These are phyloP conservation scores for Habroteleia sp. DNA, from an alignment of 2,888 invertebrate species.

Conservation along the genomic window DNA sequence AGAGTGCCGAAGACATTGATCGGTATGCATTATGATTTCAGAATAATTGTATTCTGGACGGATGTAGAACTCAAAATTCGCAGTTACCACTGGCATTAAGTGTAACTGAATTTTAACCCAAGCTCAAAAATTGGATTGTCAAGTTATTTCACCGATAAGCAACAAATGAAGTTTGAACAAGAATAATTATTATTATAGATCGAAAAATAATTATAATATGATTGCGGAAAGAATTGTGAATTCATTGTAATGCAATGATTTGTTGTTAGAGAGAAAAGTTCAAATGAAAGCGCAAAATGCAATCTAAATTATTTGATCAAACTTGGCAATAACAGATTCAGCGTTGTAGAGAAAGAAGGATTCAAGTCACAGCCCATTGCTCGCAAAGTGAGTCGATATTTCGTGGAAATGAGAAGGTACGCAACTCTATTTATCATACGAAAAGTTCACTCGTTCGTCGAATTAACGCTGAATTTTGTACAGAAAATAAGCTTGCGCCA, in stretches of 20 bases:
- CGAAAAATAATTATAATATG: too few relatives aligned
- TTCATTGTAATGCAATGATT: too few relatives aligned
- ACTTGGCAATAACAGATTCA: conserved; percentile 51
- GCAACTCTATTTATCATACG: conserved; percentile 32
- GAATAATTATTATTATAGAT: too few relatives aligned
- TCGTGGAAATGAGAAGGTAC: conserved; percentile 43
- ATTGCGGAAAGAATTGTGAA: too few relatives aligned
- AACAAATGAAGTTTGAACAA: neutral
- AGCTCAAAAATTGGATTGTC: conserved; percentile 26
- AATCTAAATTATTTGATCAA: conserved; percentile 14
- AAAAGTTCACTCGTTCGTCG: conserved; percentile 37
- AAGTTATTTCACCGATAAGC: neutral
- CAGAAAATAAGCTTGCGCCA: conserved; percentile 46
- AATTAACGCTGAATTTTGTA: conserved; percentile 55
- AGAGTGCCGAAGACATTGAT: conserved; percentile 24
- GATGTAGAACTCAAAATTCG: conserved; percentile 38
- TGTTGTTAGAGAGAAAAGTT: too few relatives aligned
- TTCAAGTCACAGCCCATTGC: conserved; percentile 70
- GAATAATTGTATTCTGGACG: conserved; percentile 49
- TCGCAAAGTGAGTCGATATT: conserved; percentile 66
- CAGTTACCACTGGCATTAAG: conserved; percentile 44
- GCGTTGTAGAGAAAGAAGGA: conserved; percentile 63
- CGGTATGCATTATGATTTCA: conserved; percentile 16
- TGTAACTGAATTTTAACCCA: conserved; percentile 42
- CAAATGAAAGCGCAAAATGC: neutral